These are phyloP conservation scores for Tigriopus japonicus DNA, from an alignment of 1,140 invertebrate genomes.

Conservation along the genomic window DNA sequence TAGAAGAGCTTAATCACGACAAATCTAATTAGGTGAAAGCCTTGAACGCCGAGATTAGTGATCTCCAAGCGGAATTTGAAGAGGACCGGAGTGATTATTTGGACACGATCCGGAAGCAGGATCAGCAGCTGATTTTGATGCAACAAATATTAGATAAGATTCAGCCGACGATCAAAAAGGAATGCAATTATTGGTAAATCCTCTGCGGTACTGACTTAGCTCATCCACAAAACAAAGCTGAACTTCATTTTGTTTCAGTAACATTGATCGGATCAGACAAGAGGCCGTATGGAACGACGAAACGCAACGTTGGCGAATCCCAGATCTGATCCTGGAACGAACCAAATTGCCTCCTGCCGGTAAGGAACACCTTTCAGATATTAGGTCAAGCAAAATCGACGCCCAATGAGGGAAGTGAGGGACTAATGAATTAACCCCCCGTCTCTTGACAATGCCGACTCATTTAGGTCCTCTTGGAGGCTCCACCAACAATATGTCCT, in stretches of 20 bases:
- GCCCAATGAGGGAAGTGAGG: background rate
- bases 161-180: conserved; percentile 45
- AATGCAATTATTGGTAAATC: conserved; percentile 46
- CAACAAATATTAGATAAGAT: conserved; percentile 48
- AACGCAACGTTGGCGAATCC: conserved; percentile 46
- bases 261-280: conserved; percentile 43
- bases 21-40: conserved; percentile 30
- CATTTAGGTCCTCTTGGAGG: too few relatives aligned
- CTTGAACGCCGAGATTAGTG: conserved; percentile 49
- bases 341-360: conserved; percentile 46
- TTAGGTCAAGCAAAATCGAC: background rate
- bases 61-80: conserved; percentile 67
- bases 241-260: conserved; percentile 25
- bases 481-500: background rate
- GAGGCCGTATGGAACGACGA: conserved; percentile 59
- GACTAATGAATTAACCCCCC: conserved; percentile 1
- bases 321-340: conserved; percentile 39
- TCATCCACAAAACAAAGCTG: background rate
- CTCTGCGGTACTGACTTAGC: background rate
- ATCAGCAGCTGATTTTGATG: conserved; percentile 46
- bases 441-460: too few relatives aligned
- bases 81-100: conserved; percentile 60
- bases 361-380: background rate
- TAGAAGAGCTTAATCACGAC: background rate
- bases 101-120: conserved; percentile 58